Percentiles rank a stretch among this genome's conserved stretches.
Conservation (phyloP, 2,113 vertebrate species). For the Colossoma macropomum region DNA sequence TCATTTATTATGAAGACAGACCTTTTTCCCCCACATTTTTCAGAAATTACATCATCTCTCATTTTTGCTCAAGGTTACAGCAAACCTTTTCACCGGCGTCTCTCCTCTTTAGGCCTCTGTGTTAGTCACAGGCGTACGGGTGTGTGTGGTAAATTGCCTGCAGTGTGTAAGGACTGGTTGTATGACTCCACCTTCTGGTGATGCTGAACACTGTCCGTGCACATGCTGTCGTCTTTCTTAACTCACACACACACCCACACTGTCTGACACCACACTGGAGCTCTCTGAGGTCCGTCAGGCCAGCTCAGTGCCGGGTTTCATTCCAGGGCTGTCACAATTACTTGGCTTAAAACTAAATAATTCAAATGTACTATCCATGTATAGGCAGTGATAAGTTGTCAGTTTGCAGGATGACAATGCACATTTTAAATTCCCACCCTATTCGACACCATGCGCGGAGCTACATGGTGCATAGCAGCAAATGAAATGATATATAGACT, state of each 20-base stretch:
- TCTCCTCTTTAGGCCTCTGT: neutral
- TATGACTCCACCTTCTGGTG: constrained; percentile 75
- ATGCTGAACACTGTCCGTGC: constrained; percentile 2
- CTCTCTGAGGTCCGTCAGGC: neutral
- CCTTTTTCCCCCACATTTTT: neutral
- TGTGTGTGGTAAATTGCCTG: neutral
- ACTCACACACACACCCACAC: neutral
- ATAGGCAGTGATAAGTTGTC: too few relatives aligned
- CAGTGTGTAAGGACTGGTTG: constrained; percentile 13
- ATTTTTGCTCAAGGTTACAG: constrained; percentile 16
- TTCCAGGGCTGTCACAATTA: too few relatives aligned
- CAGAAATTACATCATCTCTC: neutral
- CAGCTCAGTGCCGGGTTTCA: too few relatives aligned
- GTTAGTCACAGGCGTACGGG: neutral
- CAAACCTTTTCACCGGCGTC: neutral
- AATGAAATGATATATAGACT: too few relatives aligned
- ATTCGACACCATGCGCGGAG: too few relatives aligned
- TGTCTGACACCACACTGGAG: neutral
- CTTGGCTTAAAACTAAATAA: too few relatives aligned
- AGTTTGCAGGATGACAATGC: too few relatives aligned
- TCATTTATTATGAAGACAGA: neutral
- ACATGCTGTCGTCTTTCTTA: neutral
- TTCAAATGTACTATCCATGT: too few relatives aligned
- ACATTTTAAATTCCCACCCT: too few relatives aligned
- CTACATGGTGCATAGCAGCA: too few relatives aligned